These are phyloP conservation scores for Pseudomyrmex concolor DNA, from an alignment of 1,140 invertebrate species.

Conservation along the genomic window DNA sequence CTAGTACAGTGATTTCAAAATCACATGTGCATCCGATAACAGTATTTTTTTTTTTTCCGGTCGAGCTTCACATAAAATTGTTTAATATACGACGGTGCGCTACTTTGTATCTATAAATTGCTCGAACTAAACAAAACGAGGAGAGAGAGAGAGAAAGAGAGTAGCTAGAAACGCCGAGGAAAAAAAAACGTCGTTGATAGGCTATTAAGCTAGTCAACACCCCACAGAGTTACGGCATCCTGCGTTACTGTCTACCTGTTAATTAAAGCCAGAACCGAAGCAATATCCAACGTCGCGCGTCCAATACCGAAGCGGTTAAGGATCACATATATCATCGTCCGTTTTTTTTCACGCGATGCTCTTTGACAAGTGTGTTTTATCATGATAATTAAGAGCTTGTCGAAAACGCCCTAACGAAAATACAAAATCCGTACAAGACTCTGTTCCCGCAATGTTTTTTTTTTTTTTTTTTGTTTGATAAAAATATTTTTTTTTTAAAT, in stretches of 20 bases:
- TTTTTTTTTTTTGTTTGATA: too few relatives aligned
- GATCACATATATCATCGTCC: conserved; percentile 48
- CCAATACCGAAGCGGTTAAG: conserved; percentile 38
- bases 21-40: background rate
- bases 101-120: conserved; percentile 7
- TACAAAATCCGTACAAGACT: background rate
- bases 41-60: background rate
- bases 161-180: background rate
- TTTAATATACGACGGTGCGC: conserved; percentile 31
- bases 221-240: conserved; percentile 47
- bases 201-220: conserved; percentile 61
- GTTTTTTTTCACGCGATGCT: conserved; percentile 32
- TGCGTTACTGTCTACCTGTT: conserved; percentile 58
- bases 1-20: conserved; percentile 18
- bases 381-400: conserved; percentile 33
- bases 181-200: conserved; percentile 33
- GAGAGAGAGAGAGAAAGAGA: conserved; percentile 1
- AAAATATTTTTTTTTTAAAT: too few relatives aligned
- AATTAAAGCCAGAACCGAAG: conserved; percentile 52
- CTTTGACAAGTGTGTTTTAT: conserved; percentile 18
- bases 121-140: conserved; percentile 42
- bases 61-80: conserved; percentile 31
- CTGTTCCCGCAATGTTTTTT: too few relatives aligned
- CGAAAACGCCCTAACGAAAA: background rate
- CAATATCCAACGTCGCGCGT: conserved; percentile 39